A percentile compares a stretch with the other conserved stretches of the same genome.
Evolutionary conservation across 2,113 vertebrate species (phyloP).

Genomic region (Miniopterus natalensis): DNA sequence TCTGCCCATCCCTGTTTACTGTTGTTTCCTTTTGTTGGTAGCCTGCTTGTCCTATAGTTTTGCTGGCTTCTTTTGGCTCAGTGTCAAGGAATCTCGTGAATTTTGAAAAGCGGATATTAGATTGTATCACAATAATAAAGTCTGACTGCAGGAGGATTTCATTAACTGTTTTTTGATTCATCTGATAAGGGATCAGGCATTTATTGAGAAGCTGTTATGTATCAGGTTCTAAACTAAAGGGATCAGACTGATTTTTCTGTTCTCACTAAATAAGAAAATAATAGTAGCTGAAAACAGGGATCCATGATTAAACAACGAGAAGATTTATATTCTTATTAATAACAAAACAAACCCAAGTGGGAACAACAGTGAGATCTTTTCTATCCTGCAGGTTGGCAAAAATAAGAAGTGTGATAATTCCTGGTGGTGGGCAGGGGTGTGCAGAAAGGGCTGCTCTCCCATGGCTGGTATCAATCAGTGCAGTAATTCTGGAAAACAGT

Average conservation of each 20-base stretch:
- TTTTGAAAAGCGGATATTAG: conserved; percentile 44
- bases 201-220: neutral
- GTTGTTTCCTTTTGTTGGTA: neutral
- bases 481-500: conserved; percentile 5
- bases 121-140: conserved; percentile 35
- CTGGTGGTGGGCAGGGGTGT: neutral
- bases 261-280: conserved; percentile 17
- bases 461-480: neutral
- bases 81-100: conserved; percentile 34
- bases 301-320: neutral
- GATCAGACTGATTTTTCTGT: conserved; percentile 15
- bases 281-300: neutral
- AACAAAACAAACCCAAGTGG: neutral
- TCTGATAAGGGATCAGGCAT: neutral
- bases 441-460: neutral
- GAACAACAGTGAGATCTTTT: neutral
- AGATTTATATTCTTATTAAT: neutral
- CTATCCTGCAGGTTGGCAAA: neutral
- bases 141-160: neutral
- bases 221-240: neutral
- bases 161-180: neutral
- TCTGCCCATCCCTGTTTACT: neutral
- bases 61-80: conserved; percentile 15
- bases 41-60: neutral
- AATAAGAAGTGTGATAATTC: conserved; percentile 30